Evolutionary conservation across 2,797 vertebrate genomes (phyloP).

Genomic region (Petrocephalus schoutedeni): DNA sequence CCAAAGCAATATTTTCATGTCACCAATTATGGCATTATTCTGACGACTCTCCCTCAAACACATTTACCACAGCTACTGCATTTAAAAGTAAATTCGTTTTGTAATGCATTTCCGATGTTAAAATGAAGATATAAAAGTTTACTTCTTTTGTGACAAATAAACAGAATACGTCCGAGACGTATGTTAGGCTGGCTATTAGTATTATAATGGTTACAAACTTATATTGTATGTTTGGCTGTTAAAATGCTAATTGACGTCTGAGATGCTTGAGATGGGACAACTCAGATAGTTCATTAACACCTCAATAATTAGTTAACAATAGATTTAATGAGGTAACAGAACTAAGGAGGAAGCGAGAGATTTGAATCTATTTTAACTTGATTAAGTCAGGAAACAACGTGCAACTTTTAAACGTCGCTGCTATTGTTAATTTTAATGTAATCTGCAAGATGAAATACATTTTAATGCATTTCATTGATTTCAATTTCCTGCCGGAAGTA

Average conservation of each 20-base stretch:
- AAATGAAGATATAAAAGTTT: not conserved
- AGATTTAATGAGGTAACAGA: slow-evolving; percentile 54
- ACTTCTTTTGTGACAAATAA: not conserved
- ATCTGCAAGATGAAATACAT: not conserved
- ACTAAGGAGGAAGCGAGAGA: slow-evolving; percentile 59
- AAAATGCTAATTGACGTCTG: slow-evolving; percentile 11
- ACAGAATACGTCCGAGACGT: not conserved
- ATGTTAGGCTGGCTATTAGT: not conserved
- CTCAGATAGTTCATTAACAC: slow-evolving; percentile 61
- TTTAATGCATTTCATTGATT: not conserved
- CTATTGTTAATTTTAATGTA: not conserved
- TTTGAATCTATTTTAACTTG: slow-evolving; percentile 34
- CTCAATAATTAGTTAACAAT: slow-evolving; percentile 66
- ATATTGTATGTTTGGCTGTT: not conserved
- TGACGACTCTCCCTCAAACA: not conserved
- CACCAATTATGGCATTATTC: not conserved
- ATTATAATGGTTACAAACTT: not conserved
- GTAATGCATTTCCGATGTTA: not conserved
- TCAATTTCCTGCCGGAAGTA: not conserved
- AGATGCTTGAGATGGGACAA: slow-evolving; percentile 18
- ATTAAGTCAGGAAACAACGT: slow-evolving; percentile 22
- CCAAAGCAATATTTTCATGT: not conserved
- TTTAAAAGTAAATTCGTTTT: not conserved
- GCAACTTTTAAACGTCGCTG: slow-evolving; percentile 9
- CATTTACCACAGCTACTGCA: not conserved